Conservation (phyloP, 2,888 invertebrate species). For the Punctoribates punctum region DNA sequence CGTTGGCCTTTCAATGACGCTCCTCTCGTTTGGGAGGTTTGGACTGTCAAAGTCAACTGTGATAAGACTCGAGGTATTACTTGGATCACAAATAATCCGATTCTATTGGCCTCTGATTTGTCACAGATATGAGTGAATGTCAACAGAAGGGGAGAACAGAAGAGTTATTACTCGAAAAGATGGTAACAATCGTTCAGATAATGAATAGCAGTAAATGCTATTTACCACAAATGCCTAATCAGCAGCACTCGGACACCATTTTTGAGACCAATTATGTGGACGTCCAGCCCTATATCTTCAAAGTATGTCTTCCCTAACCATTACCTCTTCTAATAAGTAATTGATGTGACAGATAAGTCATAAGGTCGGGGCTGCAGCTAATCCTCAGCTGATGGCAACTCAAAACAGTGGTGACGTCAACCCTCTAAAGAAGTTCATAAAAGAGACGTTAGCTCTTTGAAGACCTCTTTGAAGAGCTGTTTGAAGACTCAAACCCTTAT, state of each 20-base stretch:
- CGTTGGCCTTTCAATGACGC: conserved; percentile 87
- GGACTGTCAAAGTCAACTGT: conserved; percentile 75
- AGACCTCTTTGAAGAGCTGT: no score
- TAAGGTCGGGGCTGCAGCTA: conserved; percentile 40
- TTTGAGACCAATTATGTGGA: conserved; percentile 90
- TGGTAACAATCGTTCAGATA: conserved; percentile 43
- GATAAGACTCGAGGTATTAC: background rate
- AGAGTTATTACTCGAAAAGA: conserved; percentile 42
- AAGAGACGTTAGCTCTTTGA: conserved; percentile 38
- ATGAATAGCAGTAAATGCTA: conserved; percentile 57
- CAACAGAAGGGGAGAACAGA: conserved; percentile 26
- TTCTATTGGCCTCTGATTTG: background rate
- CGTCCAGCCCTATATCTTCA: conserved; percentile 94
- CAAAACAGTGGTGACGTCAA: background rate
- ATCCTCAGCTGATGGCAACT: conserved; percentile 19
- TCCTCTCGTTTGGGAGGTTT: conserved; percentile 77
- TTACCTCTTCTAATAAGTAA: background rate
- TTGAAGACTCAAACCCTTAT: background rate
- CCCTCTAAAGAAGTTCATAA: conserved; percentile 40
- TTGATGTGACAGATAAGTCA: conserved; percentile 36
- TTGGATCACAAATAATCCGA: background rate
- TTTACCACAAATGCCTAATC: conserved; percentile 90
- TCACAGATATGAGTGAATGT: conserved; percentile 1
- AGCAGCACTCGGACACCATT: conserved; percentile 83
- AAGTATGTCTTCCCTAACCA: conserved; percentile 59